Base-by-base conservation (phyloP, 2,797 vertebrate species). In the Sebastes miniatus region DNA sequence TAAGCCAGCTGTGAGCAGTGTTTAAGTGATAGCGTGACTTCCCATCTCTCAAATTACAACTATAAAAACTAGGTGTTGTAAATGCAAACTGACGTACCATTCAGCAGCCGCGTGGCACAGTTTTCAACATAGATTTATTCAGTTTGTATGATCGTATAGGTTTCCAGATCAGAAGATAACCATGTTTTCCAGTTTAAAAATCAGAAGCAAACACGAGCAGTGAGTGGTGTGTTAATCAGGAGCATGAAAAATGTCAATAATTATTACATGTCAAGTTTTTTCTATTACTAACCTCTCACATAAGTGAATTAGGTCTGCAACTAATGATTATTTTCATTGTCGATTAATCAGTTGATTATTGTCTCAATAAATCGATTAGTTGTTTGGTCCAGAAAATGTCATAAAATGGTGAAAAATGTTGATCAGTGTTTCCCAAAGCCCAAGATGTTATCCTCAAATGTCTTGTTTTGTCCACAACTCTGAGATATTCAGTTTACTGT, bases 21-120 rank as follows among this genome's bases (percentile, higher is more conserved):
- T 57, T 69, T 16, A 52, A 10, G 32, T 73, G 43, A 69, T n/a
- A 36, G 27, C 4, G 10, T 20, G 14, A 36, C 47, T 24, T 43
- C 1, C n/a, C 10, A 18, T 69, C 4, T 54, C 6, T 54, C 2
- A 6, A 32, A 67, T 27, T 47, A 29, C n/a, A n/a, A 25, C 50
- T 64, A 25, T 61, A 76, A 36, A 75, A 74, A 27, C 1, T 1
- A 50, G 8, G n/a, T 69, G 75, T 20, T 71, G 66, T 56, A 56
- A 68, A 81, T 71, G 39, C 52, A 20, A 71, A 39, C 65, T 65
- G 29, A 59, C 18, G 3, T 10, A 14, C 3, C 18, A 25, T 61
- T 69, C n/a, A 29, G 43, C 69, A 61, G 29, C 58, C 65, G 32
- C 8, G 7, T 16, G 24, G 16, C 31, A 76, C 43, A 62, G 52